Base-by-base conservation (phyloP, 2,113 vertebrate genomes). In the Spilogale gracilis region DNA sequence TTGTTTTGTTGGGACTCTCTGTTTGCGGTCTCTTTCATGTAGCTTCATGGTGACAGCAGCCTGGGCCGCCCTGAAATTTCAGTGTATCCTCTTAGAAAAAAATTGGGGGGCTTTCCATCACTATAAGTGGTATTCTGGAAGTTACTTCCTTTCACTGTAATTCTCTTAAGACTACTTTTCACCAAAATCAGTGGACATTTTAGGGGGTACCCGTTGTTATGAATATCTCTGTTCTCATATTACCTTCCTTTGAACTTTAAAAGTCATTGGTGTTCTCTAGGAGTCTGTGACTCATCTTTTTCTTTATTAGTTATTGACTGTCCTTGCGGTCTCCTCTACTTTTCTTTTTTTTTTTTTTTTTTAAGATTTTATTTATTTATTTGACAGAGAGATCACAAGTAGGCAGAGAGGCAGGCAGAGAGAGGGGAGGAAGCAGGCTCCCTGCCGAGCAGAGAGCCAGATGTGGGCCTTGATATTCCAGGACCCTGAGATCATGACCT, bases 151-250 rank as follows among this genome's bases (percentile, higher is more conserved):
- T 82, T 78, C 23, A 14, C 45, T 87, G 4, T 50, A 56, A 56
- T 94, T 91, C 60, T 48, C 87, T 85, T 85, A n/a, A 38, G 43
- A 45, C 67, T 27, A 20, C 71, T 80, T 92, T 86, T 65, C 79
- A 94, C 74, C 88, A 63, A 74, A 67, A 67, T 96, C 71, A 71
- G 30, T 25, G 27, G 30, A 20, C 79, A 11, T 91, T 74, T 85
- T 89, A 83, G 78, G 81, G 74, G 76, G 56, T 63, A 50, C 21
- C 27, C 17, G 92, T 92, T 73, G 65, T 81, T 82, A 67, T 45
- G 50, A 86, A 78, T 32, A 71, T 61, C 30, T 79, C 65, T 58
- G 87, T 71, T 69, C 32, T 82, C 48, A 52, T 16, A 79, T 3
- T 67, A 38, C 65, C 91, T 96, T 52, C 32, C 14, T 87, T 95